Evolutionary conservation across 2,113 vertebrate species (phyloP), one percentile per base, ranked within the genome.

Genomic region (Ellobius talpinus): DNA sequence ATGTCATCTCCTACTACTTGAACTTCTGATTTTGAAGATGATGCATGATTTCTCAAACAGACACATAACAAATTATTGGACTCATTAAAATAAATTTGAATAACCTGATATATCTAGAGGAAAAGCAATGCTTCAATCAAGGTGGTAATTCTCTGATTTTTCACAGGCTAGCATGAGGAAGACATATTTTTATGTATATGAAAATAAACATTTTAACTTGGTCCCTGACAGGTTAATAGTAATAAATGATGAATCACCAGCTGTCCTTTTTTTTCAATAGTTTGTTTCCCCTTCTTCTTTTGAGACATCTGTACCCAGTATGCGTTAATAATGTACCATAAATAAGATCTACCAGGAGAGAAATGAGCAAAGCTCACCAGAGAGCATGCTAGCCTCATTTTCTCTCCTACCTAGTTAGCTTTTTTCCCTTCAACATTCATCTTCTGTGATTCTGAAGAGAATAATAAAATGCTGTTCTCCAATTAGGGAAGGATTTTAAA

Each of bases 401-500:
- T 90, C 91, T 97, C 24, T 81, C 63, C 24, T 61, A 88, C 29
- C 17, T 93, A 63, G 70, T 89, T 96, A 97, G 13, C 9, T 70
- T 82, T 84, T 36, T 12, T 19, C 26, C 17, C 42, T 70, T 63
- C 17, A 23, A 14, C 70, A 77, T 91, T 96, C 52, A 96, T 93
- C 85, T 89, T 79, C 77, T 73, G 5, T 42, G 26, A 82, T 86
- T 97, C 90, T 86, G 77, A 91, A 94, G 66, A 96, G 94, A 97
- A 96, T 93, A 95, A 96, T 96, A 97, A 97, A 97, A 86, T 72
- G 45, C 13, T 88, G 16, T 21, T 88, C 82, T 95, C 86, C 97
- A 97, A 97, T 96, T 98, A 98, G 65, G 52, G 19, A 91, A 68
- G 74, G 8, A 63, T 90, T 97, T 93, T 91, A 42, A 39, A 85